Percentiles rank a stretch among this genome's conserved stretches.
These are phyloP conservation scores for Drosophila subobscura DNA, from an alignment of 1,140 invertebrate species.

Conservation along the genomic window DNA sequence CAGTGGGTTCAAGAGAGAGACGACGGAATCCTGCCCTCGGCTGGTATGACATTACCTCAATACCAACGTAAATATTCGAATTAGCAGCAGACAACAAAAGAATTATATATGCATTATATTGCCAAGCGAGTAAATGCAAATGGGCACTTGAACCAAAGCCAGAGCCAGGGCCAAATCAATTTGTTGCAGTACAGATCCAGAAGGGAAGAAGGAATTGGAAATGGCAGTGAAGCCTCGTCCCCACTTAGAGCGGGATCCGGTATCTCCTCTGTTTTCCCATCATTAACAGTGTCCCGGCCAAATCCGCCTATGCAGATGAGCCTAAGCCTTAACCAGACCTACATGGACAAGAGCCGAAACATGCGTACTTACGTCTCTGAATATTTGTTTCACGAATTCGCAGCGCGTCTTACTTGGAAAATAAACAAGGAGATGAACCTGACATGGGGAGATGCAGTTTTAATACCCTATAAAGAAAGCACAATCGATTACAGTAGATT, in stretches of 20 bases:
- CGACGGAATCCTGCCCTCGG: conserved; percentile 12
- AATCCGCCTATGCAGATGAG: conserved; percentile 69
- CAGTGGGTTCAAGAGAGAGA: background rate
- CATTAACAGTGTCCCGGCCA: conserved; percentile 68
- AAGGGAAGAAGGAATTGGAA: conserved; percentile 66
- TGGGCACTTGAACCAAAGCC: conserved; percentile 29
- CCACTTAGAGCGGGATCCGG: conserved; percentile 7
- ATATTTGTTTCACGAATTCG: conserved; percentile 80
- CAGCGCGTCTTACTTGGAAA: conserved; percentile 66
- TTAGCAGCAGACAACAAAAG: conserved; percentile 75
- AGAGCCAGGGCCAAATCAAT: conserved; percentile 60
- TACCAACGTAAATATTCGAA: conserved; percentile 68
- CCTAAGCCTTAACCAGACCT: conserved; percentile 50
- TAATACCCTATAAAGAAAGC: conserved; percentile 22
- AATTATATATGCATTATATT: conserved; percentile 76
- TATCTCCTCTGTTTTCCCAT: conserved; percentile 58
- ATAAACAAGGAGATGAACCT: conserved; percentile 30
- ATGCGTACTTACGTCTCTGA: conserved; percentile 71
- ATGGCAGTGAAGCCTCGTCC: conserved; percentile 50
- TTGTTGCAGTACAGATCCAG: conserved; percentile 51
- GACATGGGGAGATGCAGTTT: background rate
- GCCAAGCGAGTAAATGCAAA: conserved; percentile 55
- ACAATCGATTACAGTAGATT: no score
- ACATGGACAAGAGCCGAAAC: conserved; percentile 51
- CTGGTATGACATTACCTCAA: conserved; percentile 67